Evolutionary conservation across 2,888 invertebrate genomes (phyloP), one percentile per base, ranked within the genome.

Genomic region (Tholera decimalis): DNA sequence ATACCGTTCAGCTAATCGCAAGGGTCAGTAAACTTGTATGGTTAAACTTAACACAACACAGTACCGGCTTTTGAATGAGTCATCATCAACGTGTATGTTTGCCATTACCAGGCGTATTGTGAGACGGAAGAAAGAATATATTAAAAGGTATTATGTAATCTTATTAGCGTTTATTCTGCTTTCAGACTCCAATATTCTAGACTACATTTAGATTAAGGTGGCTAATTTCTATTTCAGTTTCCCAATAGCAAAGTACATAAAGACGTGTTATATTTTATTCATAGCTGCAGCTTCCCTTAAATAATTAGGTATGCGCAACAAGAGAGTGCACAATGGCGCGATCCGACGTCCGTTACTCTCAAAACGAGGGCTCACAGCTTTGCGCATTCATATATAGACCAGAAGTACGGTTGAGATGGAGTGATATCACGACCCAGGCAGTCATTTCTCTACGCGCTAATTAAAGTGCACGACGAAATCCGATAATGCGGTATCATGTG

Each of bases 381-480:
- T 59, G 33, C 47, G 51, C 47, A 57, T 58, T 66, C 68, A 76
- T 59, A 68, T 80, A 64, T 77, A 76, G 84, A 71, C 70, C 68
- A 79, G 72, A 82, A 76, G 80, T 79, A 70, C 73, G 49, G 59
- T 20, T 65, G 33, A 74, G 73, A 74, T 66, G 56, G 35, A 71
- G 51, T 67, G 67, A 72, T 63, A 65, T 49, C 65, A 58, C 56
- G 47, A 64, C 22, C 28, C 65, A 80, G 44, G 58, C 41, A 69
- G 73, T 82, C 83, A 88, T 88, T 89, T 90, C 89, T 89, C 88
- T 85, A 88, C 83, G 91, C 89, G 87, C 89, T 89, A 90, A 91
- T 92, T 93, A 90, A 85, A 89, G 86, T 85, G 85, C 88, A 87
- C 84, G 78, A 81, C 85, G 91, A 89, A 91, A 93, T 88, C 85